A percentile compares a stretch with the other conserved stretches of the same genome.
These are phyloP conservation scores for Halcyon smyrnensis DNA, from an alignment of 2,797 vertebrate species.

Conservation along the genomic window DNA sequence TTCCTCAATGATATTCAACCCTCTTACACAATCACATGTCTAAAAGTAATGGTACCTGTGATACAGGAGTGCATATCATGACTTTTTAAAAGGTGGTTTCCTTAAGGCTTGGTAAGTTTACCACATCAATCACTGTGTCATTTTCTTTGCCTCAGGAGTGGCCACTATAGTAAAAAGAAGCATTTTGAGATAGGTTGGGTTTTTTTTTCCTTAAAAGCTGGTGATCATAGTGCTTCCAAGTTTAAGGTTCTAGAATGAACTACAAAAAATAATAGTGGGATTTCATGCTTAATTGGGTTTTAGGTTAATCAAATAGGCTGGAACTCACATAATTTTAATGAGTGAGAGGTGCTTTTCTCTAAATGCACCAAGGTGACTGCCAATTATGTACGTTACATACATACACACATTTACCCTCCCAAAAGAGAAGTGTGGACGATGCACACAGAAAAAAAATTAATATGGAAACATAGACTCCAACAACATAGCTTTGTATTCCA, in stretches of 20 bases:
- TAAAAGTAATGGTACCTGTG: background rate
- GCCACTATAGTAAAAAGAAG: background rate
- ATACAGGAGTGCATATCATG: background rate
- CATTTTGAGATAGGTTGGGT: background rate
- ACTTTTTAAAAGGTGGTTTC: background rate
- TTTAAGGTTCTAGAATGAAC: background rate
- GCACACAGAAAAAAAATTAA: background rate
- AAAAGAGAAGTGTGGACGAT: background rate
- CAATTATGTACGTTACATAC: rapidly evolving
- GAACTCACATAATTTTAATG: background rate
- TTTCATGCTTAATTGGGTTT: background rate
- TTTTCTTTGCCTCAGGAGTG: slow-evolving; percentile 6
- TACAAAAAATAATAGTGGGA: background rate
- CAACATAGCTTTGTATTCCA: slow-evolving; percentile 29
- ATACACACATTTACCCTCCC: background rate
- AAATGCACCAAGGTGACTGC: background rate
- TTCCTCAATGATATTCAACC: background rate
- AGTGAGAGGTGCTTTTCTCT: background rate
- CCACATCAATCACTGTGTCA: background rate
- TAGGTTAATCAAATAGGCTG: background rate
- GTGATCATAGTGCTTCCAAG: background rate
- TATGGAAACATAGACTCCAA: background rate
- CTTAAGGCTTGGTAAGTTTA: background rate
- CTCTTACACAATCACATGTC: background rate
- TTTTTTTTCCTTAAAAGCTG: background rate